phyloP scores from a whole-genome alignment of 2,113 vertebrate genomes.

The Solenodon paradoxus region DNA sequence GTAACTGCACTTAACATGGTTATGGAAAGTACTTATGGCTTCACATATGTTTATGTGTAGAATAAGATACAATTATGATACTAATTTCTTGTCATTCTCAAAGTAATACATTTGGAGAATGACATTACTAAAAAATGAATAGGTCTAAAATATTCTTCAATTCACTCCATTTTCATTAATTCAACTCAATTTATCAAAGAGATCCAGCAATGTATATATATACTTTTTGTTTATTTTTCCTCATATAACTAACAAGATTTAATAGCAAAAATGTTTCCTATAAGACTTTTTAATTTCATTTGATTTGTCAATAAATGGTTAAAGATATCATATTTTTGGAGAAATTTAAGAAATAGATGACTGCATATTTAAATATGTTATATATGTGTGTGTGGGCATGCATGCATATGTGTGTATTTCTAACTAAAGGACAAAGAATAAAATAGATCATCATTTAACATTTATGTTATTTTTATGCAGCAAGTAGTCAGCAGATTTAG shows the following conservation, averaged over 20 bases:
- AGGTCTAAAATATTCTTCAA: background rate
- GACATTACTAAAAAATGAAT: background rate
- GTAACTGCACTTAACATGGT: background rate
- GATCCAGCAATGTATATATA: background rate
- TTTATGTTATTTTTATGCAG: background rate
- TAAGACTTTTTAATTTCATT: background rate
- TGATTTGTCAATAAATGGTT: background rate
- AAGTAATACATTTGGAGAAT: background rate
- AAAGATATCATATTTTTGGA: background rate
- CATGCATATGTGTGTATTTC: background rate
- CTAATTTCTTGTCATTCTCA: background rate
- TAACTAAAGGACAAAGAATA: background rate
- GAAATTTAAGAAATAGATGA: background rate
- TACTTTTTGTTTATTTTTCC: too few species aligned
- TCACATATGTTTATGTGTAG: background rate
- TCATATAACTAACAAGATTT: background rate
- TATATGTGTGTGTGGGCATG: too few species aligned
- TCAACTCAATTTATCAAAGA: background rate
- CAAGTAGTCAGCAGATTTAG: background rate
- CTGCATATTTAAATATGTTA: too few species aligned
- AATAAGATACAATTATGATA: background rate
- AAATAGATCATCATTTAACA: background rate
- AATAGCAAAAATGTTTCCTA: background rate
- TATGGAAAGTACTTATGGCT: background rate
- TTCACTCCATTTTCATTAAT: background rate